Percentiles rank a stretch among this genome's conserved stretches.
phyloP scores from a whole-genome alignment of 2,888 invertebrate species.

The Micoletzkya japonica region DNA sequence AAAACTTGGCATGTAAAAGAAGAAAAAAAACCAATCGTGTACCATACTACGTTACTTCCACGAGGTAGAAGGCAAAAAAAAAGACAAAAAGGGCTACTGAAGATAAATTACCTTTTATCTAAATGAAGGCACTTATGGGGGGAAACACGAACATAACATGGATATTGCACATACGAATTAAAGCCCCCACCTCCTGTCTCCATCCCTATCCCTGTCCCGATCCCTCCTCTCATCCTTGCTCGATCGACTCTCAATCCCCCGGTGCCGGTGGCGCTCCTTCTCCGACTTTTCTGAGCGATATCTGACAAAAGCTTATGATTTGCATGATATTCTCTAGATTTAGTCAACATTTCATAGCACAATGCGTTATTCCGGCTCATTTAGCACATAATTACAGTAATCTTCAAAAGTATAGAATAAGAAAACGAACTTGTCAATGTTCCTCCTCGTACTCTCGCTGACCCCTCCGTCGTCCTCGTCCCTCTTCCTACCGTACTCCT shows the following conservation, averaged over 20 bases:
- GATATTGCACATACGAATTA: not conserved
- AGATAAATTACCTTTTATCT: no score
- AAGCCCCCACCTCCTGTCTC: not conserved
- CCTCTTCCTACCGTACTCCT: conserved; percentile 34
- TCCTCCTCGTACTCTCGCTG: conserved; percentile 47
- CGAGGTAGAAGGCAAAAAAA: no score
- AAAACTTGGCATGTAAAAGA: no score
- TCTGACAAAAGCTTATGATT: not conserved
- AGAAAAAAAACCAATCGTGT: no score
- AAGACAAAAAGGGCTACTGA: no score
- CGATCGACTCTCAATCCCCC: conserved; percentile 34
- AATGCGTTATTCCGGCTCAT: conserved; percentile 30
- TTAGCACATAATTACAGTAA: conserved; percentile 30
- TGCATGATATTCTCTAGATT: not conserved
- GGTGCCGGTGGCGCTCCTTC: conserved; percentile 37
- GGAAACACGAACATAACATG: not conserved
- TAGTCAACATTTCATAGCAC: no score
- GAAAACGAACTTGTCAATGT: conserved; percentile 43
- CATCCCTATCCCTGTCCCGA: conserved; percentile 31
- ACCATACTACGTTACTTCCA: no score
- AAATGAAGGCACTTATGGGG: no score
- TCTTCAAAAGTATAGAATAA: conserved; percentile 29
- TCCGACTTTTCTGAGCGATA: conserved; percentile 22
- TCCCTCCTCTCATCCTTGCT: conserved; percentile 33
- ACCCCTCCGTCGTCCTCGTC: conserved; percentile 41